Evolutionary conservation across 1,140 invertebrate genomes (phyloP), one percentile per base, ranked within the genome.

Genomic region (Calliopsis andreniformis): DNA sequence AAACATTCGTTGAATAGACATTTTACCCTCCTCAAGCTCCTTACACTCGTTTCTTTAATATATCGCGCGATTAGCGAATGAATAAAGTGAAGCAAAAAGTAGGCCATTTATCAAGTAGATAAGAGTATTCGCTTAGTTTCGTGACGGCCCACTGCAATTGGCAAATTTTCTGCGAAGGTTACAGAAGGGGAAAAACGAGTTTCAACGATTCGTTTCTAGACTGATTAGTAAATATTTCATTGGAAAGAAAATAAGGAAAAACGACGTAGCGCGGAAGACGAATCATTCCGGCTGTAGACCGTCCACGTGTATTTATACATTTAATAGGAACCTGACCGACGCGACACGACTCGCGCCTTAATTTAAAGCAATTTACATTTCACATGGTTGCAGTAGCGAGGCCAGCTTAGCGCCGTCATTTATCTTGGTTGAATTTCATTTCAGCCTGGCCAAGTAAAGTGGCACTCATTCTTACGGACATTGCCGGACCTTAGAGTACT

Each of bases 371-470:
- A 86, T 84, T 88, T 88, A 76, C 82, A 88, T 85, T 85, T 85
- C 77, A 82, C 79, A 79, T 78, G 80, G 78, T 82, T 63, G 75
- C 78, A 56, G 67, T 14, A 68, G 35, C 42, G 42, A 35, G 35
- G 18, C 78, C 20, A 51, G 75, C 78, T 78, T 72, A 64, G 71
- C 71, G 67, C 49, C 49, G 55, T 61, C 85, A 85, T 88, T 85
- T 80, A 75, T 88, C 86, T 87, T 82, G 82, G 82, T 86, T 87
- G 84, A 86, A 87, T 88, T 88, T 87, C 86, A 88, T 87, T 85
- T 87, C 79, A 75, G 43, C 75, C 42, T 45, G 75, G 64, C 63
- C 51, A 28, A 71, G 75, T 80, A 82, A 84, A 84, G 79, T 85
- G 73, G 56, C 78, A 77, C 78, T 82, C 85, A 86, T 87, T 86